Conservation (phyloP, 2,797 vertebrate genomes). For the Ptychobarbus kaznakovi region DNA sequence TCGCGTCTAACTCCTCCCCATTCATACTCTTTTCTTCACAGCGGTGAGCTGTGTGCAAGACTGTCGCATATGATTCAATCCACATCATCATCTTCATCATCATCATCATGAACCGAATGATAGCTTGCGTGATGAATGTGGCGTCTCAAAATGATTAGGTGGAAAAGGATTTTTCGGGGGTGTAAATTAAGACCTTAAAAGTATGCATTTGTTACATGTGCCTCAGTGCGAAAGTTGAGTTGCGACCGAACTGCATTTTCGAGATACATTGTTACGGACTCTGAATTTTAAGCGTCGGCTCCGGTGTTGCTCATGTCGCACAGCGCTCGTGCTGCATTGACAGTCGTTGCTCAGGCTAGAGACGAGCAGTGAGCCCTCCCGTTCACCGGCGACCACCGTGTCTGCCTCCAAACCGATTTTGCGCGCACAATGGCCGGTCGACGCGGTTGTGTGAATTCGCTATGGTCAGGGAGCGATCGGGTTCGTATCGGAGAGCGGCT, state of each 20-base stretch:
- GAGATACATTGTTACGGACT: conserved; percentile 39
- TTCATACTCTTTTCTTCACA: conserved; percentile 61
- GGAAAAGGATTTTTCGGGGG: background rate
- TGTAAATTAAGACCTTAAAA: background rate
- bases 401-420: conserved; percentile 30
- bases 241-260: background rate
- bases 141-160: conserved; percentile 10
- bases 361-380: conserved; percentile 1
- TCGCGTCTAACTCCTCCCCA: conserved; percentile 38
- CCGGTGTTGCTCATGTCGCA: conserved; percentile 39
- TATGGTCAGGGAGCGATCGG: conserved; percentile 83
- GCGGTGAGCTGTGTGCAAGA: conserved; percentile 65
- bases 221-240: conserved; percentile 57
- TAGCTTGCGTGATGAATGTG: conserved; percentile 11
- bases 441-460: conserved; percentile 78
- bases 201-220: conserved; percentile 39
- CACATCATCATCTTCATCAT: conserved; percentile 29
- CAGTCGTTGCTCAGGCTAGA: conserved; percentile 59
- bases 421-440: conserved; percentile 76
- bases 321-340: conserved; percentile 54
- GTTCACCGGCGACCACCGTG: conserved; percentile 39
- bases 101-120: conserved; percentile 35
- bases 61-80: conserved; percentile 51
- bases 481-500: conserved; percentile 83
- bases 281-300: conserved; percentile 56